Conservation (phyloP, 2,888 invertebrate species). For the Mythimna albipuncta region DNA sequence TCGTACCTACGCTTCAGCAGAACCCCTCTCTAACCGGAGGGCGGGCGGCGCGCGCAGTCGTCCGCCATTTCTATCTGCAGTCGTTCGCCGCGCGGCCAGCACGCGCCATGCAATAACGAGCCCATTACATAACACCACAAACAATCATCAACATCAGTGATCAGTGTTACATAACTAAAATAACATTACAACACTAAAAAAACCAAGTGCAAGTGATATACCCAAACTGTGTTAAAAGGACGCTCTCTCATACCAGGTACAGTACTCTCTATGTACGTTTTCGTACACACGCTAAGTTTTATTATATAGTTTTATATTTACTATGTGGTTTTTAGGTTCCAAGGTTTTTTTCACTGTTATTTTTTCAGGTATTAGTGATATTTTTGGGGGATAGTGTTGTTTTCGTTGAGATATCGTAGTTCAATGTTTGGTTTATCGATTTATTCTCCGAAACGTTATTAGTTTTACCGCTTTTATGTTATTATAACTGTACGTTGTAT, state of each 20-base stretch:
- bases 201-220: conserved; percentile 44
- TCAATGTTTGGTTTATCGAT: conserved; percentile 63
- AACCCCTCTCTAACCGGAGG: conserved; percentile 76
- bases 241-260: conserved; percentile 54
- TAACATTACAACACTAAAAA: conserved; percentile 31
- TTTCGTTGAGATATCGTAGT: conserved; percentile 33
- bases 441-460: conserved; percentile 55
- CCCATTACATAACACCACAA: conserved; percentile 79
- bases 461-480: conserved; percentile 54
- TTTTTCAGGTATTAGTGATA: conserved; percentile 5
- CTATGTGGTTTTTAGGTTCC: conserved; percentile 10
- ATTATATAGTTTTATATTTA: conserved; percentile 28
- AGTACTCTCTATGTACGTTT: conserved; percentile 31
- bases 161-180: conserved; percentile 60
- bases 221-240: conserved; percentile 42
- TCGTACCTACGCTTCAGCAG: conserved; percentile 45
- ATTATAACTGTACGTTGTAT: conserved; percentile 14
- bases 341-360: conserved; percentile 11
- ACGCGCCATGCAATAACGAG: conserved; percentile 83
- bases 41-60: conserved; percentile 87
- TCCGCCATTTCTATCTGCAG: conserved; percentile 88
- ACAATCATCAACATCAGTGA: conserved; percentile 64
- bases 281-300: conserved; percentile 28
- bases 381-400: conserved; percentile 24
- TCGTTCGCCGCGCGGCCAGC: conserved; percentile 81